Evolutionary conservation across 2,888 invertebrate genomes (phyloP).

Genomic region (Acanthosoma haemorrhoidale): DNA sequence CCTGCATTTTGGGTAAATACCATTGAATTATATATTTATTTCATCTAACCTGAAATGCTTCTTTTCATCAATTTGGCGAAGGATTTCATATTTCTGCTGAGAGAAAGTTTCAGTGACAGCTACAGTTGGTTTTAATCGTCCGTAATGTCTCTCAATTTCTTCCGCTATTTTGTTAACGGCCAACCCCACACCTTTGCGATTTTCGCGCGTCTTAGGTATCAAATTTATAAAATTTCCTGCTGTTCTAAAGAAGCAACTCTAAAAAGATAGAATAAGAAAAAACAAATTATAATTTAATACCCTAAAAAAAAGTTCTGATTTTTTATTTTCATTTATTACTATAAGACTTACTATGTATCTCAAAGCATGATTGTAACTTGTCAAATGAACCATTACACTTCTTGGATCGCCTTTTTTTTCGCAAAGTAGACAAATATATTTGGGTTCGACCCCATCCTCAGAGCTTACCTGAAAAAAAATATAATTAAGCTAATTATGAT

Average conservation of each 20-base stretch:
- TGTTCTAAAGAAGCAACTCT: constrained; percentile 52
- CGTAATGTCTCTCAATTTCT: constrained; percentile 68
- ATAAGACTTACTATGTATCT: constrained; percentile 59
- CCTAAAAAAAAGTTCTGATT: background rate
- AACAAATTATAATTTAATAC: background rate
- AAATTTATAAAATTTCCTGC: constrained; percentile 57
- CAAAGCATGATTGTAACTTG: constrained; percentile 68
- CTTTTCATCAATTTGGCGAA: constrained; percentile 60
- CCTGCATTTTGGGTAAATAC: no score
- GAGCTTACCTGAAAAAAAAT: constrained; percentile 17
- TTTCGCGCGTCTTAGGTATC: constrained; percentile 56
- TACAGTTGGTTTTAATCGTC: constrained; percentile 61
- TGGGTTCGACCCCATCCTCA: constrained; percentile 58
- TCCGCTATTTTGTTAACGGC: constrained; percentile 53
- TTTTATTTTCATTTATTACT: background rate
- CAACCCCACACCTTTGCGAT: constrained; percentile 48
- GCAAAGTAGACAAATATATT: constrained; percentile 72
- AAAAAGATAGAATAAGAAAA: constrained; percentile 31
- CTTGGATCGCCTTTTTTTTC: constrained; percentile 72
- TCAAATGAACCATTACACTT: constrained; percentile 71
- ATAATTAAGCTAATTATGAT: no score
- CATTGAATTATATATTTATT: no score
- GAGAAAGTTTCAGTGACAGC: constrained; percentile 65
- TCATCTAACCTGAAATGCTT: constrained; percentile 59
- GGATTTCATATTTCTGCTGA: constrained; percentile 49